A percentile compares a stretch with the other conserved stretches of the same genome.
These are phyloP conservation scores for Drosophila mojavensis DNA, from an alignment of 1,140 invertebrate genomes.

Conservation along the genomic window DNA sequence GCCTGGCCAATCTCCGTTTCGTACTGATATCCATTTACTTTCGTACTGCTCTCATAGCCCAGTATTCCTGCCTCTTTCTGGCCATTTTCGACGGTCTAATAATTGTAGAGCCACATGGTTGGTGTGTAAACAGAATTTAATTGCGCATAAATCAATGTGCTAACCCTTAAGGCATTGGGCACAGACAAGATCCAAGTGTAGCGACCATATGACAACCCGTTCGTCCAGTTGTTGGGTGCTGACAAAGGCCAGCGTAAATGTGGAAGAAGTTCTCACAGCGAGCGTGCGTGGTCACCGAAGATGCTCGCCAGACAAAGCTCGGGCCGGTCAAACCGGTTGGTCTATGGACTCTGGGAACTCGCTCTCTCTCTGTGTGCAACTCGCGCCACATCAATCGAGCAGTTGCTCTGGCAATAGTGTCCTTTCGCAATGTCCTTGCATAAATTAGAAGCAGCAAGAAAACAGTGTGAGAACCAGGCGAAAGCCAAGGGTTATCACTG, in stretches of 20 bases:
- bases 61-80: not conserved
- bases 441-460: conserved; percentile 65
- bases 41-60: not conserved
- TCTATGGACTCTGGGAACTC: conserved; percentile 33
- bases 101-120: not conserved
- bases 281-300: conserved; percentile 66
- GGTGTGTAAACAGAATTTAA: conserved; percentile 54
- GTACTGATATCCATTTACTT: not conserved
- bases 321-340: conserved; percentile 84
- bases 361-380: conserved; percentile 14
- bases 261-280: conserved; percentile 73
- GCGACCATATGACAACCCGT: conserved; percentile 47
- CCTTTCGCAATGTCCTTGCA: conserved; percentile 84
- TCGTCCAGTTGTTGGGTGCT: conserved; percentile 63
- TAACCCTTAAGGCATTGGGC: conserved; percentile 46
- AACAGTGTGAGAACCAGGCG: conserved; percentile 67
- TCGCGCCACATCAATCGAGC: conserved; percentile 67
- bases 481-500: conserved; percentile 53
- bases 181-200: conserved; percentile 29
- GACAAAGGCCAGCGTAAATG: conserved; percentile 71
- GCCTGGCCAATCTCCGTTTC: not conserved
- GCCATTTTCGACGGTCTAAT: conserved; percentile 1
- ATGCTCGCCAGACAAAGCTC: conserved; percentile 50
- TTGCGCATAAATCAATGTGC: conserved; percentile 66
- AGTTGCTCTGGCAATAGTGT: conserved; percentile 59